Evolutionary conservation across 2,888 invertebrate genomes (phyloP), one percentile per base, ranked within the genome.

Genomic region (Sarcophaga carnaria): DNA sequence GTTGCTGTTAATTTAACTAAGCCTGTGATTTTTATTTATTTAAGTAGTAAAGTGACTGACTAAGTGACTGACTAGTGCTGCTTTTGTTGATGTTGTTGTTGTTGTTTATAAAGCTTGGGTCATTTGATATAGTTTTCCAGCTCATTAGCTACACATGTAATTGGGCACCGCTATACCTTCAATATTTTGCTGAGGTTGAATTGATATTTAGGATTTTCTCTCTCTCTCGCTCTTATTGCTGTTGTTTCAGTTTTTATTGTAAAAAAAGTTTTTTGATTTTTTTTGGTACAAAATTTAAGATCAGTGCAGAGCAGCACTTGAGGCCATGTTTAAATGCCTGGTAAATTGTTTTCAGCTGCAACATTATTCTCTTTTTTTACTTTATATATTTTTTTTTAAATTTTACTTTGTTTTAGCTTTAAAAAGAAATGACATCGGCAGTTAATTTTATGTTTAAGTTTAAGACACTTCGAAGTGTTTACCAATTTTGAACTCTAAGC

Each of bases 71-170:
- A 85, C 80, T 59, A 20, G 22, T 72, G 70, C 60, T 78, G 64
- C 59, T 76, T 72, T 63, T 80, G 67, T 79, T 64, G 54, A n/a
- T 63, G 62, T 75, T 74, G 80, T 82, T 75, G 79, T 71, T 81
- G 66, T 71, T 77, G 81, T 72, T 71, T 63, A 80, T 79, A 76
- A 76, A 80, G 79, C 70, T 90, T 92, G 92, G 91, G 93, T 93
- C 92, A 93, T 93, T 93, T 91, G 93, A 93, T 93, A 93, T 92
- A 93, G 92, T 93, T 93, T 93, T 93, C 92, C 93, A 92, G 92
- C 91, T 93, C 92, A 93, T 93, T 87, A 82, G 81, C 91, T 93
- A 91, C 90, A 83, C 83, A 91, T 92, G 93, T 93, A 93, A 93
- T 93, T 93, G 93, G 93, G 93, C 93, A 93, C 93, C 93, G 90